Base-by-base conservation (phyloP, 2,888 invertebrate species). In the Xestia rhomboidea region DNA sequence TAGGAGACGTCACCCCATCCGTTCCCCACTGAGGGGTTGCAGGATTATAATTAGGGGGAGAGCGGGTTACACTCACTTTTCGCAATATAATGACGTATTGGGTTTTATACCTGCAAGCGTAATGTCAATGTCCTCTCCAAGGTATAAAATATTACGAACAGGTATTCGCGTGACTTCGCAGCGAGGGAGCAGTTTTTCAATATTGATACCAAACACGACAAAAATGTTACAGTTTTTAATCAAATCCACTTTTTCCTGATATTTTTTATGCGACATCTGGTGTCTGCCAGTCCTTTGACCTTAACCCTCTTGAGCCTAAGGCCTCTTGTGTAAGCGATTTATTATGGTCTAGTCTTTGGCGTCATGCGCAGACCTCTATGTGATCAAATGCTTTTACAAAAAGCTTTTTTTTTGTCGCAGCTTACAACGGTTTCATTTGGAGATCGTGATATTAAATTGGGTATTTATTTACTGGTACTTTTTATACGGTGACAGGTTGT, bases 11-110 rank as follows among this genome's bases (percentile, higher is more conserved):
- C 82, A 79, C 84, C 85, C 85, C 49, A 73, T 78, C 64, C 60
- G 41, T 60, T 62, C 67, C 46, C 54, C 30, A n/a, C 18, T 13
- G 64, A 68, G 69, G 79, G 84, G 79, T 13, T 79, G 60, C 62
- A 79, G 75, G 82, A 66, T 71, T 82, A 66, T 76, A 85, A 84
- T 84, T 79, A 79, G 79, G 85, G 85, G 82, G 63, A 72, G 77
- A 81, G 57, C 64, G 82, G 66, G 82, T 73, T 75, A 63, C 57
- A 73, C 66, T 76, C 75, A 73, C 71, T 76, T 74, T 77, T 81
- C 60, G 30, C 67, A 57, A 81, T 62, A 83, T 77, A 71, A 76
- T 62, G 66, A 71, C 38, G 64, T 68, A 68, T 76, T 44, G 51
- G 67, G 68, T 67, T 67, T 60, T 67, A 73, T 81, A 51, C 63